Conservation (phyloP, 2,888 invertebrate species). For the Callinectes sapidus region DNA sequence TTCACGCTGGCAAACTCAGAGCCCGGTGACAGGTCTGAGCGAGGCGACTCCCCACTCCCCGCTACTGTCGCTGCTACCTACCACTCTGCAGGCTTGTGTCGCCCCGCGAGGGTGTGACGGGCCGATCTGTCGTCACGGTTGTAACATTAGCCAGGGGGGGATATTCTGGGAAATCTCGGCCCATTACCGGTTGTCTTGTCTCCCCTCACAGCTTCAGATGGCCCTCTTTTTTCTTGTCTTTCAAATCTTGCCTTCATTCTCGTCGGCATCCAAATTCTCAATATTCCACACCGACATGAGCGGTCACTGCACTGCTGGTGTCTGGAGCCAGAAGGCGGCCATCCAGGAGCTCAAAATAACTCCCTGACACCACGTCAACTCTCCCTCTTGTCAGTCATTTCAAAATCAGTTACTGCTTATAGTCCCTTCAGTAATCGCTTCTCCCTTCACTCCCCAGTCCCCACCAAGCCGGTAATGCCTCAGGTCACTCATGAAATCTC, state of each 20-base stretch:
- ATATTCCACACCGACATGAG: background rate
- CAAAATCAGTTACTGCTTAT: background rate
- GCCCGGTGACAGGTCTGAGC: background rate
- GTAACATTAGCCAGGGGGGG: constrained; percentile 67
- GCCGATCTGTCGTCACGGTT: constrained; percentile 67
- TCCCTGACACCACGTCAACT: background rate
- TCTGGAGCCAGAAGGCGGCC: background rate
- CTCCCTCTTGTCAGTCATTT: background rate
- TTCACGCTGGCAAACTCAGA: background rate
- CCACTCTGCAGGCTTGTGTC: constrained; percentile 48
- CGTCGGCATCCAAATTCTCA: constrained; percentile 19
- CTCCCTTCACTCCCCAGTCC: background rate
- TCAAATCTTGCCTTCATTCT: constrained; percentile 17
- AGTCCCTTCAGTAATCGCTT: constrained; percentile 26
- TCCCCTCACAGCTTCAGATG: constrained; percentile 12
- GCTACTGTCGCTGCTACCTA: constrained; percentile 49
- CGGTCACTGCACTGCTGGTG: background rate
- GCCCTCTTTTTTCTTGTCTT: constrained; percentile 2
- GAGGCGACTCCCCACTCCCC: constrained; percentile 9
- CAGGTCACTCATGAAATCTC: constrained; percentile 58
- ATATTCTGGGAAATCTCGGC: constrained; percentile 55
- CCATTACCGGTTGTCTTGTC: background rate
- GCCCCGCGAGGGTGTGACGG: constrained; percentile 40
- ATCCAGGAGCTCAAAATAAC: background rate
- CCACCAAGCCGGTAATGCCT: constrained; percentile 29